A percentile compares a stretch with the other conserved stretches of the same genome.
Conservation (phyloP, 2,888 invertebrate genomes). For the Nudaria mundana region DNA sequence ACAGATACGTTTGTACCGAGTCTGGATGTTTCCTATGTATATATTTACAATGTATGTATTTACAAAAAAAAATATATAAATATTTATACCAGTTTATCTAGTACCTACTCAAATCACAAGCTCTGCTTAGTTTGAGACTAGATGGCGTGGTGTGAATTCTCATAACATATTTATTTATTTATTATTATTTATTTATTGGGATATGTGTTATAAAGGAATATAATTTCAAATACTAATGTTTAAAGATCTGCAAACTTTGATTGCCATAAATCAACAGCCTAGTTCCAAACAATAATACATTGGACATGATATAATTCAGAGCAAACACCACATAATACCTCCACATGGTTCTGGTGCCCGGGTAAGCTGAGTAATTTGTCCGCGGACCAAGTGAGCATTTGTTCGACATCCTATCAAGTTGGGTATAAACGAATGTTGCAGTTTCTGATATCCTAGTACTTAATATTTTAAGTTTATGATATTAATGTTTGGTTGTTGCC, state of each 20-base stretch:
- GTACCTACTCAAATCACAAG: too few species aligned
- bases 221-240: neutral
- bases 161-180: neutral
- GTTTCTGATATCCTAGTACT: too few species aligned
- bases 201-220: neutral
- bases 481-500: too few species aligned
- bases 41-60: too few species aligned
- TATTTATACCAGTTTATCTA: too few species aligned
- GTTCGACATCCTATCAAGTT: constrained; percentile 37
- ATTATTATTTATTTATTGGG: neutral
- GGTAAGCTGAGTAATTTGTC: constrained; percentile 36
- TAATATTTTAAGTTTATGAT: too few species aligned
- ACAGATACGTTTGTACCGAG: too few species aligned
- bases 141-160: too few species aligned
- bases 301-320: constrained; percentile 20
- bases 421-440: constrained; percentile 26
- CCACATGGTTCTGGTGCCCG: constrained; percentile 24
- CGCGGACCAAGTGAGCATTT: constrained; percentile 33
- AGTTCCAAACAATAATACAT: constrained; percentile 5
- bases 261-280: neutral
- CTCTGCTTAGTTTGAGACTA: too few species aligned
- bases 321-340: constrained; percentile 37
- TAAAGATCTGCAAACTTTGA: neutral
- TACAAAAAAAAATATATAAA: too few species aligned
- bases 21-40: too few species aligned